phyloP scores from a whole-genome alignment of 2,113 vertebrate genomes.

The Semicossyphus pulcher region DNA sequence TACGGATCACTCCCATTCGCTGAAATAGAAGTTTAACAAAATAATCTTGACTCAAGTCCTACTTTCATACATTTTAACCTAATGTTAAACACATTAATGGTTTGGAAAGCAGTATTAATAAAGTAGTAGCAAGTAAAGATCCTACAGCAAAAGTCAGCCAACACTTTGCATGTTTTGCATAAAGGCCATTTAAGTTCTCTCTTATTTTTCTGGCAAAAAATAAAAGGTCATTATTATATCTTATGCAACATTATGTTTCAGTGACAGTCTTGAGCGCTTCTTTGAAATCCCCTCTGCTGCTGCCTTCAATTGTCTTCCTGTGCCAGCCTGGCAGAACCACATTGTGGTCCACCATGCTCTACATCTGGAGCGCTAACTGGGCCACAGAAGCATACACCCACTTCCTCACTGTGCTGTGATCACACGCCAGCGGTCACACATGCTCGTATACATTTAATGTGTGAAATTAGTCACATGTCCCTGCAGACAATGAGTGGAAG shows the following conservation, averaged over 20 bases:
- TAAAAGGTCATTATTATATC: neutral
- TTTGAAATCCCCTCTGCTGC: slow-evolving; percentile 4
- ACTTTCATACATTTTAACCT: too few species aligned
- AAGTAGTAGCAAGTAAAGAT: too few species aligned
- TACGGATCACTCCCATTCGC: too few species aligned
- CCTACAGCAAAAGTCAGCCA: too few species aligned
- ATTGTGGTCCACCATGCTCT: slow-evolving; percentile 22
- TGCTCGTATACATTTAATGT: neutral
- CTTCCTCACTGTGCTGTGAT: neutral
- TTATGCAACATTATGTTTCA: neutral
- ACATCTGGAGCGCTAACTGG: slow-evolving; percentile 15
- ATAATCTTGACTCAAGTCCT: neutral
- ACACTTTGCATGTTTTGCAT: neutral
- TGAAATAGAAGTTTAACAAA: neutral
- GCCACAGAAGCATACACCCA: slow-evolving; percentile 5
- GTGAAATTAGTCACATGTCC: neutral
- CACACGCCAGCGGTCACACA: neutral
- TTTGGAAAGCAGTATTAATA: too few species aligned
- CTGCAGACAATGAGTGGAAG: too few species aligned
- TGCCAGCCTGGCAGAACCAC: neutral
- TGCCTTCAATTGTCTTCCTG: slow-evolving; percentile 12
- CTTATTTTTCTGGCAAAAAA: neutral
- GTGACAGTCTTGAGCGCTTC: neutral
- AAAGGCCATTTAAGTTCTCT: neutral
- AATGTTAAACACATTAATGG: too few species aligned